Conservation (phyloP, 2,888 invertebrate genomes). For the Smittia sp. region DNA sequence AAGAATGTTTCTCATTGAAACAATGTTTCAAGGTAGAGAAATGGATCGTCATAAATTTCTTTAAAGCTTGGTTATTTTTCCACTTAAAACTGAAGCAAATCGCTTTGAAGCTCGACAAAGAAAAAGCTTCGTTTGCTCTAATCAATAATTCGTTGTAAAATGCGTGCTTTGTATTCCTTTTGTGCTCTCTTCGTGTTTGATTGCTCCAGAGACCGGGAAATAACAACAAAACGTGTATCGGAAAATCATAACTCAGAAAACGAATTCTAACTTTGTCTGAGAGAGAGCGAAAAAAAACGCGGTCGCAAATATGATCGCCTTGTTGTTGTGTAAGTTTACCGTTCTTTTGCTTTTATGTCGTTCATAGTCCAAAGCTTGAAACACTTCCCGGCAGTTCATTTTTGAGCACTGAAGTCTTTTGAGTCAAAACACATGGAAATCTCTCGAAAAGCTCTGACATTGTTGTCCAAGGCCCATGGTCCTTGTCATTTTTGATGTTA, state of each 20-base stretch:
- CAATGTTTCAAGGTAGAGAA: too few species aligned
- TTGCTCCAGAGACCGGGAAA: neutral
- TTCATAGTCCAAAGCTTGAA: neutral
- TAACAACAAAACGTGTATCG: neutral
- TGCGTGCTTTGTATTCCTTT: neutral
- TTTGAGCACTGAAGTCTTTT: neutral
- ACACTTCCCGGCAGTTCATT: neutral
- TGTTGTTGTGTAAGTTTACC: neutral
- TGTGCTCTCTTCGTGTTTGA: neutral
- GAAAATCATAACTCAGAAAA: neutral
- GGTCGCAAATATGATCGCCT: neutral
- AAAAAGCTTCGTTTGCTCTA: neutral
- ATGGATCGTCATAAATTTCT: too few species aligned
- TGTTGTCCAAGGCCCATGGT: too few species aligned
- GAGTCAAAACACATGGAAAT: too few species aligned
- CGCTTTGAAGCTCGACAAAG: neutral
- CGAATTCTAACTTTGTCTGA: neutral
- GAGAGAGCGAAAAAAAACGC: too few species aligned
- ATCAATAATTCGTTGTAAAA: conserved; percentile 7
- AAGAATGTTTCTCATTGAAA: too few species aligned
- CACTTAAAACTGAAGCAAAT: too few species aligned
- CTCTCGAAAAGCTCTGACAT: too few species aligned
- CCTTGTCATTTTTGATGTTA: too few species aligned
- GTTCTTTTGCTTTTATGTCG: neutral
- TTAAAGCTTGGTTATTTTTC: too few species aligned